Base-by-base conservation (phyloP, 1,140 invertebrate genomes). In the Drepana arcuata region DNA sequence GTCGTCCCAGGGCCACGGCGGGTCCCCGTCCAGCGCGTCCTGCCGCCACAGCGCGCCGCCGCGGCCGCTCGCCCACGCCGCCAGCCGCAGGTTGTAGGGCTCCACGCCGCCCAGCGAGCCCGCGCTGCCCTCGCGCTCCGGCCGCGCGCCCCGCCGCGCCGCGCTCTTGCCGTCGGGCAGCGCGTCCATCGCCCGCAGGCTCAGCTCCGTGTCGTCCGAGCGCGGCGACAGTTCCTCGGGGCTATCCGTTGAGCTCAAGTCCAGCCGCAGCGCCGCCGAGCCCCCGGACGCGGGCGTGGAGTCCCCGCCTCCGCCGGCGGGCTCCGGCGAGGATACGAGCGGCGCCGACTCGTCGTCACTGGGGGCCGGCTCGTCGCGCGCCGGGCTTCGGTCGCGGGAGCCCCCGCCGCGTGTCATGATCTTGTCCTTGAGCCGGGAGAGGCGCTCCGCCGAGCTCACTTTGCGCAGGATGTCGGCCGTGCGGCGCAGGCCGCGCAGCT, bases 321-420 rank as follows among this genome's bases (percentile, higher is more conserved):
- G 32, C 26, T 33, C 15, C 4, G 43, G 3, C 14, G 46, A 39
- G 25, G 52, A 53, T 4, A 89, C 87, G 3, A 89, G 71, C 13
- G 88, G 88, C 7, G 87, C 88, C 0, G 86, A 88, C 54, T 90
- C 88, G 48, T 88, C 88, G 48, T 89, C 88, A 56, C 84, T 86
- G n/a, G 73, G 31, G 27, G 61, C 9, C n/a, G n/a, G 52, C 18
- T 64, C 61, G 14, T 74, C 41, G 36, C 61, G 42, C 33, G 64
- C 27, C 44, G 64, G 37, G 43, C 67, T 48, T 23, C 54, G 43
- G 7, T 77, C 70, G 16, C 70, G 67, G 11, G 70, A 66, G 12
- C 61, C 42, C 41, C 46, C 26, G 10, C 62, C 67, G 47, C 67
- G 64, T n/a, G 65, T 52, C 48, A 71, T 51, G 21, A 83, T 64